phyloP scores from a whole-genome alignment of 2,888 invertebrate species.

The Lochmaea crataegi region DNA sequence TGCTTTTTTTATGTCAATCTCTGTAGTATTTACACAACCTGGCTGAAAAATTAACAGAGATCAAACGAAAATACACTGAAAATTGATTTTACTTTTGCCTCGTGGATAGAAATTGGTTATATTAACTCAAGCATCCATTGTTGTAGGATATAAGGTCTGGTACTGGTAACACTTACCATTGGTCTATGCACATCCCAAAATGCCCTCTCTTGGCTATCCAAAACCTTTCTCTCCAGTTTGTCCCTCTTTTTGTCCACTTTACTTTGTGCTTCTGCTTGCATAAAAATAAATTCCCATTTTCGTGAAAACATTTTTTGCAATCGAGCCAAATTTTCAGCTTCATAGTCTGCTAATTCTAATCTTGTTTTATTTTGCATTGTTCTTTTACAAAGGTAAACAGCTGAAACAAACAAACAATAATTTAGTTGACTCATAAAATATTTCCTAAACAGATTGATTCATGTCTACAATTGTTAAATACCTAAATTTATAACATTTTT shows the following conservation, averaged over 20 bases:
- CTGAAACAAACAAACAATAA: slow-evolving; percentile 67
- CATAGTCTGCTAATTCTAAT: slow-evolving; percentile 97
- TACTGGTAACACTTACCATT: slow-evolving; percentile 74
- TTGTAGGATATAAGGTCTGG: too few relatives aligned
- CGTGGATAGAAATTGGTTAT: too few relatives aligned
- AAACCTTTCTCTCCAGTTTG: slow-evolving; percentile 95
- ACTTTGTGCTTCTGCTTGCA: slow-evolving; percentile 94
- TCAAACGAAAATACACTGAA: slow-evolving; percentile 9
- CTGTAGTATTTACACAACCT: slow-evolving; percentile 98
- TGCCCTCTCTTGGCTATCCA: slow-evolving; percentile 98
- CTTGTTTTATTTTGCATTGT: slow-evolving; percentile 99
- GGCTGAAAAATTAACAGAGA: slow-evolving; percentile 73
- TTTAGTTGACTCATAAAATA: background rate
- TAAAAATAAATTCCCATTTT: slow-evolving; percentile 99
- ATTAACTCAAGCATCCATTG: too few relatives aligned
- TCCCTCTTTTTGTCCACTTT: slow-evolving; percentile 99
- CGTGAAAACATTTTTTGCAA: slow-evolving; percentile 99
- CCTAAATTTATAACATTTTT: background rate
- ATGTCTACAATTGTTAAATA: background rate
- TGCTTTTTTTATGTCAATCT: slow-evolving; percentile 97
- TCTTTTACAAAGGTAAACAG: slow-evolving; percentile 98
- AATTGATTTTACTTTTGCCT: background rate
- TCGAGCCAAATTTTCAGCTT: slow-evolving; percentile 96
- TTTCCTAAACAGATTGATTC: too few relatives aligned
- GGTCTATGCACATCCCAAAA: slow-evolving; percentile 99